Percentiles rank a stretch among this genome's conserved stretches.
Conservation (phyloP, 1,140 invertebrate species). For the Papilio dardanus region DNA sequence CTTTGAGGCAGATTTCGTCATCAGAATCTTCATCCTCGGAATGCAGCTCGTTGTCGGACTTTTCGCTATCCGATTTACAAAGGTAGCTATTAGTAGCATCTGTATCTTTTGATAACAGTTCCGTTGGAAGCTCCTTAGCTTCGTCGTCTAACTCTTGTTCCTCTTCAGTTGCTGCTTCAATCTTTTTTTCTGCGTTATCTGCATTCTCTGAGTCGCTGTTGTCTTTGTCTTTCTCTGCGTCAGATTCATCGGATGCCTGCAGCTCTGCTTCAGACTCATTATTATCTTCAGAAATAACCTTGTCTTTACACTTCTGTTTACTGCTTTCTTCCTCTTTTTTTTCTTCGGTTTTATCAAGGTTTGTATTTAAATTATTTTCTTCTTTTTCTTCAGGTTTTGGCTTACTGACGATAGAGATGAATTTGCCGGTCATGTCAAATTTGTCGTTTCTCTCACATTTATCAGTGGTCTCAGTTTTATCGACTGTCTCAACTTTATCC, state of each 20-base stretch:
- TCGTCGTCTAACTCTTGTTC: background rate
- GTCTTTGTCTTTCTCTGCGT: background rate
- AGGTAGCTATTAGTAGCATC: background rate
- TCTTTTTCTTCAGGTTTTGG: conserved; percentile 1
- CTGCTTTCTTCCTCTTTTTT: conserved; percentile 31
- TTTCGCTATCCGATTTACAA: conserved; percentile 25
- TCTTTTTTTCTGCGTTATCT: conserved; percentile 5
- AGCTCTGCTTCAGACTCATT: background rate
- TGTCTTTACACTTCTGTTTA: conserved; percentile 32
- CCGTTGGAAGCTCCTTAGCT: background rate
- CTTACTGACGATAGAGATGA: background rate
- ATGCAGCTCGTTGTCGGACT: conserved; percentile 40
- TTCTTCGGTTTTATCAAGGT: conserved; percentile 37
- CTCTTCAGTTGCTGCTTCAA: background rate
- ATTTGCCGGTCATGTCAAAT: conserved; percentile 1
- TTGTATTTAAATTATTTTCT: conserved; percentile 25
- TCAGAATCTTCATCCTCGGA: conserved; percentile 44
- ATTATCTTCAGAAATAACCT: conserved; percentile 36
- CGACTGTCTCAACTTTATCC: conserved; percentile 33
- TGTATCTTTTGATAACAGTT: conserved; percentile 12
- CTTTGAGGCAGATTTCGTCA: conserved; percentile 38
- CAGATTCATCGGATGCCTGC: background rate
- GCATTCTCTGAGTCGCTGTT: background rate
- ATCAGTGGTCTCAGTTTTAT: conserved; percentile 41
- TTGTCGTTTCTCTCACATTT: conserved; percentile 34